Conservation (phyloP, 2,113 vertebrate species). For the Choloepus hoffmanni region DNA sequence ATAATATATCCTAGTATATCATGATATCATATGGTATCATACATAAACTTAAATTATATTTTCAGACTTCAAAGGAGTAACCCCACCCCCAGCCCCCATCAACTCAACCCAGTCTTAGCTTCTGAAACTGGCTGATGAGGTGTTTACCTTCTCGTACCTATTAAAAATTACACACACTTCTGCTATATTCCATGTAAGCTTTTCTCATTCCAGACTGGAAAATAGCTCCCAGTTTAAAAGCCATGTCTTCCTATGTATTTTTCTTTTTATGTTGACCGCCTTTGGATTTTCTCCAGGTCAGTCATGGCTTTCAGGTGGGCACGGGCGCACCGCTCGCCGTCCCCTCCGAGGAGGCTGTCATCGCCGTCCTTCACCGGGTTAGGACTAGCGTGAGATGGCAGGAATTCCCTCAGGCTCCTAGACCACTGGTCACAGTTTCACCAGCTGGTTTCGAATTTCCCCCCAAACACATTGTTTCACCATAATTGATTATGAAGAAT, state of each 20-base stretch:
- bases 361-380: too few species aligned
- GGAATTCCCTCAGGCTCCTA: neutral
- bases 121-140: neutral
- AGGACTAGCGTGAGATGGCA: fast-evolving
- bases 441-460: fast-evolving
- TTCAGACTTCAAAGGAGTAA: neutral
- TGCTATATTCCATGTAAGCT: neutral
- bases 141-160: fast-evolving
- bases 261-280: neutral
- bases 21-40: too few species aligned
- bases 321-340: neutral
- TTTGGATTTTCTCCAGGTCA: neutral
- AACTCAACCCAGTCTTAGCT: neutral
- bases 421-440: fast-evolving
- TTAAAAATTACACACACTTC: neutral
- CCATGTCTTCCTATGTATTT: neutral
- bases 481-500: fast-evolving
- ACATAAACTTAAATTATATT: neutral
- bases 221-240: fast-evolving
- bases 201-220: neutral
- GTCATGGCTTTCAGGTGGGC: neutral
- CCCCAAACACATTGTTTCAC: fast-evolving
- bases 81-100: neutral
- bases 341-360: fast-evolving
- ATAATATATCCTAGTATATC: too few species aligned